A percentile compares a stretch with the other conserved stretches of the same genome.
Evolutionary conservation across 2,888 invertebrate genomes (phyloP).

Genomic region (Choreutis nemorana): DNA sequence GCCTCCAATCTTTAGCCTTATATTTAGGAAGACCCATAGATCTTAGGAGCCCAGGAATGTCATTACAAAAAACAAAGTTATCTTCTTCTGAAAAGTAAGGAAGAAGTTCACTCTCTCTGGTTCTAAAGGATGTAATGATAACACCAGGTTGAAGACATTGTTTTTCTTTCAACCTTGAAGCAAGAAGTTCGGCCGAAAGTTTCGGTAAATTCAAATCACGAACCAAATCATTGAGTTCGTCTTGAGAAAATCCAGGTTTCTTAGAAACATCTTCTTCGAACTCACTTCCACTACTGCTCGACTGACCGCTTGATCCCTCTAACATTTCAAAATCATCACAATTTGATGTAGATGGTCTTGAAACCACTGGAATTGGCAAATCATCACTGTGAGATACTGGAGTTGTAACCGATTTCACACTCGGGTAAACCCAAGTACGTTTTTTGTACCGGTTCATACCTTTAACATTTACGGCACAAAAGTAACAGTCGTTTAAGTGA

Average conservation of each 20-base stretch:
- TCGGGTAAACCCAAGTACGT: no score
- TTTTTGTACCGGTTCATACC: no score
- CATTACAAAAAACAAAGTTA: slow-evolving; percentile 6
- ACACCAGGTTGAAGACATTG: slow-evolving; percentile 2
- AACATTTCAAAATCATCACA: no score
- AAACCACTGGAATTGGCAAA: no score
- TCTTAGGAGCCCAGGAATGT: slow-evolving; percentile 3
- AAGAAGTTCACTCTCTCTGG: slow-evolving; percentile 5
- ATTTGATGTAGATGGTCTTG: no score
- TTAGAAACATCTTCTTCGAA: slow-evolving; percentile 1
- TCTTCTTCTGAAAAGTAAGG: slow-evolving; percentile 5
- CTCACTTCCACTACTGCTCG: slow-evolving; percentile 1
- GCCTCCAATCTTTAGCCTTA: slow-evolving; percentile 4
- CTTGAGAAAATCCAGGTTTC: slow-evolving; percentile 5
- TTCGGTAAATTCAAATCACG: neutral
- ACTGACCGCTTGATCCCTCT: no score
- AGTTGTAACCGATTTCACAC: no score
- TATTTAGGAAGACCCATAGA: slow-evolving; percentile 3
- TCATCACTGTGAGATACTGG: no score
- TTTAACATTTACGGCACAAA: no score
- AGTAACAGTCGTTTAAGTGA: no score
- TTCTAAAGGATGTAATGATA: slow-evolving; percentile 3
- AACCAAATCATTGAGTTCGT: slow-evolving; percentile 6
- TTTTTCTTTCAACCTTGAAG: slow-evolving; percentile 6
- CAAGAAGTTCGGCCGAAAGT: neutral